These are phyloP conservation scores for Papio anubis DNA, from an alignment of 2,113 vertebrate species.

Conservation along the genomic window DNA sequence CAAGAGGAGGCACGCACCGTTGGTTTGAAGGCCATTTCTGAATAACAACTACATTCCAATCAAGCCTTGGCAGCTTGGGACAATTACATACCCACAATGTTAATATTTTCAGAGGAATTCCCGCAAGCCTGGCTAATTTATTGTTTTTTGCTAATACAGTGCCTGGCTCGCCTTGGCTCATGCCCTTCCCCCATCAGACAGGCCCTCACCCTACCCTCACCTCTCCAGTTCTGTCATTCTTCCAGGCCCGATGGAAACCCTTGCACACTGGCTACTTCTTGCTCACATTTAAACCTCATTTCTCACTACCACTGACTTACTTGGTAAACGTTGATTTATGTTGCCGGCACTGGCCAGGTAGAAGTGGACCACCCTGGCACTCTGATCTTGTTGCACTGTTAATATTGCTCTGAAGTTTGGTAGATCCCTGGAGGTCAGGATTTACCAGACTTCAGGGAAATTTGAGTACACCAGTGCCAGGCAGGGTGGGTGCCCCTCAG, in stretches of 20 bases:
- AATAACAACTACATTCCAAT: constrained; percentile 14
- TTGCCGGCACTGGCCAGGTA: accelerated
- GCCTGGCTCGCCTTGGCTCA: neutral
- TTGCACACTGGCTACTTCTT: neutral
- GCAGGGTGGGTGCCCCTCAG: neutral
- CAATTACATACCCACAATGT: neutral
- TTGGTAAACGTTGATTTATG: neutral
- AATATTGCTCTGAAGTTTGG: too few relatives aligned
- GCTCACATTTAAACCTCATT: neutral
- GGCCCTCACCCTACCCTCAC: neutral
- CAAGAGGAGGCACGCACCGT: neutral
- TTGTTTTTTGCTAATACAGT: neutral
- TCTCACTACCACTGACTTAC: neutral
- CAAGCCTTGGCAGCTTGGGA: constrained; percentile 22
- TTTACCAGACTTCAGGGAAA: neutral
- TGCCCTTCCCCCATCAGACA: neutral
- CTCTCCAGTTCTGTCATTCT: neutral
- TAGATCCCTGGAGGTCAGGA: neutral
- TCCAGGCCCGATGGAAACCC: neutral
- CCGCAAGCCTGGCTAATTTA: neutral
- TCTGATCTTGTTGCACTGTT: too few relatives aligned
- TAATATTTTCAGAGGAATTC: constrained; percentile 41
- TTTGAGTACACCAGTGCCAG: neutral
- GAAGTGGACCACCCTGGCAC: accelerated
- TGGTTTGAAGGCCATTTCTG: neutral